Conservation (phyloP, 1,140 invertebrate species). For the Hydropsyche tenuis region DNA sequence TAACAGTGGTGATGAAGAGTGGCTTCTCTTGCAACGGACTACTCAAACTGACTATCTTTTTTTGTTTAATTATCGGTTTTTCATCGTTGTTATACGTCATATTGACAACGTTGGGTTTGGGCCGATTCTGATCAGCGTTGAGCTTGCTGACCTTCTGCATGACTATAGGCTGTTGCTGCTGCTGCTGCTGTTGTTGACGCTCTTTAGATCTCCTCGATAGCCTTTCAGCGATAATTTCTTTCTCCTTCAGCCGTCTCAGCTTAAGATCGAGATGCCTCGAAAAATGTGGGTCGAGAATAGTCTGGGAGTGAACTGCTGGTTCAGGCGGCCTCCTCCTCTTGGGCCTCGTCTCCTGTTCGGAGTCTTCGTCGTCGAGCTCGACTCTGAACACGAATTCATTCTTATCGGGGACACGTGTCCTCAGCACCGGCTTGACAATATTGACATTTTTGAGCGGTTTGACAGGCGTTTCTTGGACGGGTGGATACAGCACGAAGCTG, state of each 20-base stretch:
- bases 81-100: conserved; percentile 35
- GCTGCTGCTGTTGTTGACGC: conserved; percentile 50
- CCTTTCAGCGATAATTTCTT: conserved; percentile 59
- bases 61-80: neutral
- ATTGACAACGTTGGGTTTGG: conserved; percentile 42
- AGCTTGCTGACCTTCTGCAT: conserved; percentile 50
- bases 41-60: conserved; percentile 38
- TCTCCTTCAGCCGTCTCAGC: conserved; percentile 67
- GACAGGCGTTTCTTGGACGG: conserved; percentile 1
- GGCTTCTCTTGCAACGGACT: conserved; percentile 54
- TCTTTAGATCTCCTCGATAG: conserved; percentile 53
- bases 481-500: conserved; percentile 49
- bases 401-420: conserved; percentile 38
- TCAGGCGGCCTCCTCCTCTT: conserved; percentile 51
- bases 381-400: conserved; percentile 13
- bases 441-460: conserved; percentile 47
- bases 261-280: conserved; percentile 70
- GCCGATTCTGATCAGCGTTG: conserved; percentile 52
- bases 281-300: conserved; percentile 64
- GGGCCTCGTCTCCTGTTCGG: conserved; percentile 52
- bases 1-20: conserved; percentile 80
- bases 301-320: conserved; percentile 51
- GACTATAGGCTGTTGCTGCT: conserved; percentile 54
- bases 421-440: conserved; percentile 55
- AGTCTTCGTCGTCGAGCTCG: conserved; percentile 51